These are phyloP conservation scores for Varanus salvator DNA, from an alignment of 2,113 vertebrate species.

Conservation along the genomic window DNA sequence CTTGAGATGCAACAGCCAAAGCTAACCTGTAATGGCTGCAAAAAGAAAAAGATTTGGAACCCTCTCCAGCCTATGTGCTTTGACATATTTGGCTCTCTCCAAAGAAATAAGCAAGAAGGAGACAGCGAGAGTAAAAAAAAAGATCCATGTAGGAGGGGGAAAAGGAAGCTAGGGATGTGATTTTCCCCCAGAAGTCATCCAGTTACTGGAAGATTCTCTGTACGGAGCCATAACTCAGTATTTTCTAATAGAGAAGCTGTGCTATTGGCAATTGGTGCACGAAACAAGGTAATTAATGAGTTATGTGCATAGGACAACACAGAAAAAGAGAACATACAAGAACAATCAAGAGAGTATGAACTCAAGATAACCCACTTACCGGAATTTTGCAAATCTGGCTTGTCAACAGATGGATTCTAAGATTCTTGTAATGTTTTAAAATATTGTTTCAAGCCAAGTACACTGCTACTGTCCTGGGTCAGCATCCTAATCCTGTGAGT, in stretches of 20 bases:
- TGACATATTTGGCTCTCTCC: background rate
- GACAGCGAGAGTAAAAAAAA: no score
- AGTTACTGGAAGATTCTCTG: background rate
- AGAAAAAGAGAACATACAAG: background rate
- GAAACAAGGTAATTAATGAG: conserved; percentile 9
- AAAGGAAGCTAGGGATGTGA: background rate
- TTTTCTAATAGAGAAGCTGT: conserved; percentile 2
- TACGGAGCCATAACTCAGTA: background rate
- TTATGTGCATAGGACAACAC: background rate
- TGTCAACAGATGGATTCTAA: background rate
- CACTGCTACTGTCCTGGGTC: background rate
- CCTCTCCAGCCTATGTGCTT: background rate
- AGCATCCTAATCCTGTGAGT: background rate
- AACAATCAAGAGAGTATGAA: background rate
- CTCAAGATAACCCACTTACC: background rate
- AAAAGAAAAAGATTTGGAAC: background rate
- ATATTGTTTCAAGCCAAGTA: background rate
- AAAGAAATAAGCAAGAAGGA: background rate
- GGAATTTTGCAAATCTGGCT: background rate
- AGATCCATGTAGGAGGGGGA: no score
- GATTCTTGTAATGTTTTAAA: background rate
- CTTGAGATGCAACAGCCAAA: background rate
- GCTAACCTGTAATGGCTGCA: background rate
- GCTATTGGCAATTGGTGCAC: background rate
- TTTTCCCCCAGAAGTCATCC: conserved; percentile 13